Evolutionary conservation across 1,140 invertebrate species (phyloP), one percentile per base, ranked within the genome.

Genomic region (Aphaenogaster rudis): DNA sequence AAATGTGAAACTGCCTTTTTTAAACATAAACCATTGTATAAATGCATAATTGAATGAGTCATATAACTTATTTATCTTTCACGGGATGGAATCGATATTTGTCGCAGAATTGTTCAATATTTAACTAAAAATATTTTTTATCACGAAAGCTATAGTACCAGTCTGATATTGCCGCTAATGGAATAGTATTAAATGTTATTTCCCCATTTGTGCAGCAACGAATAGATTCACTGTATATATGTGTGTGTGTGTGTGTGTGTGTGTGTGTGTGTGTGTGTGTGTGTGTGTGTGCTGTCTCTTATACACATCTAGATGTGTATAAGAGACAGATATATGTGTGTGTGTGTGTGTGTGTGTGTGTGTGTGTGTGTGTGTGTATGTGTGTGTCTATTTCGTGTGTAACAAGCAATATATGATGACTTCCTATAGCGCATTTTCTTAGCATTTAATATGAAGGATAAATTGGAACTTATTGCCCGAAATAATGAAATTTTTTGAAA

Each of bases 61-160:
- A 33, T 11, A 15, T 17, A 13, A 33, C 17, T 74, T 48, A 74
- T 61, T 48, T 61, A 48, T 36, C 67, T 48, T 57, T 9, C 52
- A 28, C n/a, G 7, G 42, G 21, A 50, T 36, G 3, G 36, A 54
- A 69, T 81, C 48, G 13, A 81, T 72, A 50, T 54, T 7, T 36
- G 17, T 33, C 2, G 21, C 4, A 21, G 3, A 42, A 42, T 69
- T 82, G 15, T 54, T 57, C 36, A 33, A 42, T 57, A 63, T 84
- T 84, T 48, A 61, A 74, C 71, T 61, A 50, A 76, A 76, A 74
- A 76, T 42, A 48, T 21, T n/a, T 57, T 61, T 48, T 48, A 28
- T 28, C 15, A 28, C 36, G 13, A 71, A 71, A 64, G 28, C n/a
- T 21, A 48, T 42, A 4, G 13, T n/a, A 28, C 11, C 28, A 59